Evolutionary conservation across 2,797 vertebrate genomes (phyloP).

Genomic region (Ctenochaetus hawaiiensis): DNA sequence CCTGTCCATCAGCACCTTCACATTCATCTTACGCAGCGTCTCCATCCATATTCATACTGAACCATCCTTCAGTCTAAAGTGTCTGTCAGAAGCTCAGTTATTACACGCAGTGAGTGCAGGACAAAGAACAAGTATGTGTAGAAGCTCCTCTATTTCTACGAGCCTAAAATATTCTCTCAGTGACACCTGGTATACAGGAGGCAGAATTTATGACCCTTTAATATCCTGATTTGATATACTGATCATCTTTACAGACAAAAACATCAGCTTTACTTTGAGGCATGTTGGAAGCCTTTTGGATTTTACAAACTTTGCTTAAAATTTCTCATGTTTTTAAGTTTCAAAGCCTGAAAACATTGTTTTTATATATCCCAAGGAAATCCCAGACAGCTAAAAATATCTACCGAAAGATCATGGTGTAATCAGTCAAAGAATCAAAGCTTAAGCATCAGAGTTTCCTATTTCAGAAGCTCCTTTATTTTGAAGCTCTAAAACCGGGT

Average conservation of each 20-base stretch:
- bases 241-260: no score
- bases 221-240: not conserved
- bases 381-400: not conserved
- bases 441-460: not conserved
- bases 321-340: not conserved
- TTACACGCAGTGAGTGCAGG: not conserved
- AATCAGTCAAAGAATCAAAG: not conserved
- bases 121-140: slow-evolving; percentile 2
- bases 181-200: slow-evolving; percentile 3
- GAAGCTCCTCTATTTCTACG: not conserved
- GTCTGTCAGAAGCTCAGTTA: slow-evolving; percentile 8
- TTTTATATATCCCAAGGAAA: not conserved
- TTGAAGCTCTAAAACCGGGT: not conserved
- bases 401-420: not conserved
- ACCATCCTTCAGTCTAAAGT: slow-evolving; percentile 17
- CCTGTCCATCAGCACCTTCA: slow-evolving; percentile 57
- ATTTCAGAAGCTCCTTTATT: not conserved
- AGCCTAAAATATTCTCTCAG: not conserved
- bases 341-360: not conserved
- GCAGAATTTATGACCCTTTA: no score
- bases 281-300: not conserved
- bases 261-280: not conserved
- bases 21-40: slow-evolving; percentile 12
- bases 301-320: not conserved
- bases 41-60: slow-evolving; percentile 47